Percentiles rank a stretch among this genome's conserved stretches.
phyloP scores from a whole-genome alignment of 2,113 vertebrate species.

The Trematocara zebra region DNA sequence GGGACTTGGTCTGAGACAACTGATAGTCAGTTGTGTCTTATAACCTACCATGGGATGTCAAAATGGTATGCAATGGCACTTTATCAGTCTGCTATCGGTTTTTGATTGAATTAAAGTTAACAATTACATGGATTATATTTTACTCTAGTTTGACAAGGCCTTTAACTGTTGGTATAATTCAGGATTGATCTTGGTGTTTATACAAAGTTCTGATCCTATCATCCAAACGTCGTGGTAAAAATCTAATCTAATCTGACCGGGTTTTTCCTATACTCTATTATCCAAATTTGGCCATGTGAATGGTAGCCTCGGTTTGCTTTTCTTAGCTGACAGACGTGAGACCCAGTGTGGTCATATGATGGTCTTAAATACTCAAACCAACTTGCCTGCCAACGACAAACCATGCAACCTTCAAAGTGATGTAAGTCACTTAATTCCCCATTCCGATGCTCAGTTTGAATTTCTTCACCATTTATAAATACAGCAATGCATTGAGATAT shows the following conservation, averaged over 20 bases:
- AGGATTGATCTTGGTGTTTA: background rate
- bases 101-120: background rate
- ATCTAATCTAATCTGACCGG: rapidly evolving
- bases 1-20: no score
- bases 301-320: background rate
- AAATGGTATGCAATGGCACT: background rate
- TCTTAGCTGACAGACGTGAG: background rate
- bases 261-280: background rate
- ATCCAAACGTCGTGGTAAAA: background rate
- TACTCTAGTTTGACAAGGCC: background rate
- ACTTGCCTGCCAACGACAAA: rapidly evolving
- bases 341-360: background rate
- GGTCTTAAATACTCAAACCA: background rate
- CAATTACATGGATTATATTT: background rate
- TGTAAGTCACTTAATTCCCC: background rate
- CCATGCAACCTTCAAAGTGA: background rate
- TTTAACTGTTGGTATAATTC: background rate
- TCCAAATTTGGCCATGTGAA: background rate
- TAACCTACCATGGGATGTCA: background rate
- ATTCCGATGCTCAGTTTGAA: background rate
- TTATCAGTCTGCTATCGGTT: background rate
- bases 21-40: background rate
- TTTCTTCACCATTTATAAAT: background rate
- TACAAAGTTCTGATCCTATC: background rate
- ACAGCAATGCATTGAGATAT: background rate